Base-by-base conservation (phyloP, 2,113 vertebrate species). In the Poeciliopsis prolifica region DNA sequence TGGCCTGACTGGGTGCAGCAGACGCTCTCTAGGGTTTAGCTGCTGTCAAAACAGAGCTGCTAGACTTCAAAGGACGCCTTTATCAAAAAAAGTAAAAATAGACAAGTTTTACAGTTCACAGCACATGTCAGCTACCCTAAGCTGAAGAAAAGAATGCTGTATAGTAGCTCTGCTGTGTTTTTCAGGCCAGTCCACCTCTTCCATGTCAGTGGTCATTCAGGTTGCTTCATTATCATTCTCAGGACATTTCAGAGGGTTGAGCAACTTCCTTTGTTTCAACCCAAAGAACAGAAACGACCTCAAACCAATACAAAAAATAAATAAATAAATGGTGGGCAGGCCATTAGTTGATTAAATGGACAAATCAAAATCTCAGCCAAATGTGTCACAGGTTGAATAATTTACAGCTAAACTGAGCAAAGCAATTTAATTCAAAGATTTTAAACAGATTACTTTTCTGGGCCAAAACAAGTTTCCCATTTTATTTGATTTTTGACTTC, bases 201-300 rank as follows among this genome's bases (percentile, higher is more conserved):
- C 86, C 87, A 86, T 79, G 84, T 87, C 89, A 91, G 0, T 89
- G 80, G 24, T 70, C 80, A 92, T 89, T 93, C 79, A 87, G 87
- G 86, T 65, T 82, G 69, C 80, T 82, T 93, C 90, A 92, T 93
- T 92, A 88, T 91, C 74, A 93, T 91, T 94, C 92, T 65, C 80
- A 4, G 76, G 68, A 76, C 89, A 82, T 90, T 86, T 73, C 63
- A 77, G 61, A 61, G 68, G 72, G 77, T 68, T 80, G 78, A 87
- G 71, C 70, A 65, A 15, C 24, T 24, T 82, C 58, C 61, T 89
- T 92, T 92, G 87, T 91, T 83, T 82, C 2, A 78, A 73, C 61
- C 44, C 70, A 61, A 48, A 48, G 44, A 48, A 48, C 44, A 48
- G 67, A 19, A 44, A 65, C 33, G 80, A 61, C 19, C 37, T 40